Base-by-base conservation (phyloP, 2,888 invertebrate species). In the Gonocerus acuteangulatus region DNA sequence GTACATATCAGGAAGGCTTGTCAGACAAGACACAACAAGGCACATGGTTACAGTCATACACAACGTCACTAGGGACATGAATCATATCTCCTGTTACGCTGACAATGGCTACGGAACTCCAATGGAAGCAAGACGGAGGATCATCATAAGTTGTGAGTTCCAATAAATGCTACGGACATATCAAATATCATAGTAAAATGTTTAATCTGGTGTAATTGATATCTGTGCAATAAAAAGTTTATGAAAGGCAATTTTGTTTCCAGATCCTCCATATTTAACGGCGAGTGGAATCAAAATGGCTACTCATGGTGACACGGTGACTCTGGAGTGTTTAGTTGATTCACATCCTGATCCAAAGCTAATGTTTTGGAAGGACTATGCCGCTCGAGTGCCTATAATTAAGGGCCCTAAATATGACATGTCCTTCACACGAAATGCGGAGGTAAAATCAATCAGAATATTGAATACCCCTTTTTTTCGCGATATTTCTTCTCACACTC, bases 51-150 rank as follows among this genome's bases (percentile, higher is more conserved):
- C 89, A 0, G 85, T 87, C n/a, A 84, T 89, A 64, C 85, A 87
- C 72, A 90, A 90, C 73, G 86, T 91, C 11, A 87, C 88, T 0
- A 79, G 86, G 1, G 88, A 89, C 73, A 89, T 89, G 89, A 84
- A 87, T 71, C 85, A 87, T 73, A 86, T 91, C 65, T 87, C 89
- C 0, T 91, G 91, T 73, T 89, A 89, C 74, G 90, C 89, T 0
- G 89, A 90, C 75, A 91, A 91, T 71, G 90, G 89, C 1, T 89
- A 87, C 71, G 90, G 90, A 0, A 86, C 87, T 0, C 89, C 90
- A 1, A 89, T 89, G 85, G 89, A 90, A 73, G 86, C 89, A 0
- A 85, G 87, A 0, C 79, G 85, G 67, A 84, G 84, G 72, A 86
- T 91, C 62, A 84, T 83, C 62, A 89, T 91, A 58, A 88, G 87